These are phyloP conservation scores for Diuraphis noxia DNA, from an alignment of 1,140 invertebrate genomes.

Conservation along the genomic window DNA sequence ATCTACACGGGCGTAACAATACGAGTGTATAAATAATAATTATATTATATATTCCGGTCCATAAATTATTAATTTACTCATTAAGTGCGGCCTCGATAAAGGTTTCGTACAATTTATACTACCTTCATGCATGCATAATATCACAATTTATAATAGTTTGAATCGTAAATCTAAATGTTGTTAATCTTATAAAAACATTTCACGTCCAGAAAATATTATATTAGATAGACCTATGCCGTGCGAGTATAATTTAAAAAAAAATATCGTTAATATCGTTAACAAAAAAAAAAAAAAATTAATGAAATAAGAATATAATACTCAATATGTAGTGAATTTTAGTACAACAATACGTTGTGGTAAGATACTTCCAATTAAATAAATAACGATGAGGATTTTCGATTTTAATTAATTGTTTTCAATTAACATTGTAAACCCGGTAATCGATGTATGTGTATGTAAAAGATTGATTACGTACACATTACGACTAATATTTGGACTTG, in stretches of 20 bases:
- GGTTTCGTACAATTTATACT: background rate
- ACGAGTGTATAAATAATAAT: background rate
- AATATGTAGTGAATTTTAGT: background rate
- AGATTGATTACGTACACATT: background rate
- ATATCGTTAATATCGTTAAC: background rate
- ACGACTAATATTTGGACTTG: background rate
- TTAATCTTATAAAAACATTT: background rate
- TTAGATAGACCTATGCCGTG: background rate
- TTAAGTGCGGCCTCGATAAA: background rate
- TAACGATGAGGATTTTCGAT: background rate
- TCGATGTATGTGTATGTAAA: background rate
- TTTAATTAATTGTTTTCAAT: background rate
- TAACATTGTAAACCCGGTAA: background rate
- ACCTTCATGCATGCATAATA: slow-evolving; percentile 7
- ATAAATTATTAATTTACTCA: slow-evolving; percentile 11
- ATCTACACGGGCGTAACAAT: background rate
- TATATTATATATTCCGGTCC: slow-evolving; percentile 3
- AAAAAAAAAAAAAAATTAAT: background rate
- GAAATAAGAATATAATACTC: background rate
- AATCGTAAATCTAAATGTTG: background rate
- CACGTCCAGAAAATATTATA: background rate
- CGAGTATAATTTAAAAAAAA: background rate
- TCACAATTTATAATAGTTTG: slow-evolving; percentile 5
- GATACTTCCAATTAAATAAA: background rate
- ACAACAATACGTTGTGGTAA: background rate